Conservation (phyloP, 2,797 vertebrate species). For the Gymnothorax reevesii region DNA sequence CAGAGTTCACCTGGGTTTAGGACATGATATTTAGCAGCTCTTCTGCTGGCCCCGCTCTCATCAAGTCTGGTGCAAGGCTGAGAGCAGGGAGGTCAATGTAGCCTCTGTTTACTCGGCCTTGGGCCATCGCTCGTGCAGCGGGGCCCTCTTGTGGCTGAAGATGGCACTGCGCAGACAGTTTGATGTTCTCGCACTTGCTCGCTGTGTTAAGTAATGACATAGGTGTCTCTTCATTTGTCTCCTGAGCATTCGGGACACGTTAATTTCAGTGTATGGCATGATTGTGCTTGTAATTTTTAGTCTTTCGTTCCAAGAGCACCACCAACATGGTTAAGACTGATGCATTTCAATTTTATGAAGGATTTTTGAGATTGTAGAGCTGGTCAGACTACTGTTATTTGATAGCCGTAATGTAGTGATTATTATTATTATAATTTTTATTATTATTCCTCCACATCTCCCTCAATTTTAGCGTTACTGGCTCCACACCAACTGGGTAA, state of each 20-base stretch:
- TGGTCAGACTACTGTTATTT: too few relatives aligned
- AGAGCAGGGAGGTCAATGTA: conserved; percentile 44
- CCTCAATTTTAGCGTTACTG: too few relatives aligned
- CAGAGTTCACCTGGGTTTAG: conserved; percentile 69
- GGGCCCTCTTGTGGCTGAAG: conserved; percentile 70
- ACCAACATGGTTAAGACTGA: not conserved
- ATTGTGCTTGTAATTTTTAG: not conserved
- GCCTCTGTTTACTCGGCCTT: not conserved
- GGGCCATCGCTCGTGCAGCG: conserved; percentile 63
- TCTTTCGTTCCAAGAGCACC: not conserved
- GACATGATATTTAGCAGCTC: conserved; percentile 58
- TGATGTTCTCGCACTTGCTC: not conserved
- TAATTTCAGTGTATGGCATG: not conserved
- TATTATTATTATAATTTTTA: too few relatives aligned
- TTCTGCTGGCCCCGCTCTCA: conserved; percentile 39
- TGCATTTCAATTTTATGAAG: not conserved
- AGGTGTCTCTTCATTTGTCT: conserved; percentile 33
- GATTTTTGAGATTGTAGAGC: not conserved
- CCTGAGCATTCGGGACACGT: conserved; percentile 17
- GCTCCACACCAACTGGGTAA: too few relatives aligned
- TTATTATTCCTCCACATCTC: too few relatives aligned
- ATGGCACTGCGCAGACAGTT: conserved; percentile 17
- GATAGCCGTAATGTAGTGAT: too few relatives aligned
- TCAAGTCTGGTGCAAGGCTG: conserved; percentile 38
- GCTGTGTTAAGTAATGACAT: too few relatives aligned